Evolutionary conservation across 2,113 vertebrate species (phyloP).

Genomic region (Centropus bengalensis): DNA sequence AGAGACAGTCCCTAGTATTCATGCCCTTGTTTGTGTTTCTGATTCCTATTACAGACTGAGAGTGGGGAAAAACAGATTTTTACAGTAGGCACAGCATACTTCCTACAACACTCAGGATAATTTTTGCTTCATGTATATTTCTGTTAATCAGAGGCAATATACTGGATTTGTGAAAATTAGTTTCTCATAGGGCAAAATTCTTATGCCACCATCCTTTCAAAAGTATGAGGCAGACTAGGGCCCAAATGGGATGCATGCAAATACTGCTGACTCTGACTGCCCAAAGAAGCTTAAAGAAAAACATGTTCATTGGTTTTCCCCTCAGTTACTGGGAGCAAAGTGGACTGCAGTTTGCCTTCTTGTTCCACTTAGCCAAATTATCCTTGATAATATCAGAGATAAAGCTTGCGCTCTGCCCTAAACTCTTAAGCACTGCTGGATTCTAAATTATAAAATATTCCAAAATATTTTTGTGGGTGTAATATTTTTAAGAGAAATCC

Average conservation of each 20-base stretch:
- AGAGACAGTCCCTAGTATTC: neutral
- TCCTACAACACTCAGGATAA: neutral
- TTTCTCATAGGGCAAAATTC: neutral
- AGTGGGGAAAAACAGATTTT: neutral
- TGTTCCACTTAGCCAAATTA: neutral
- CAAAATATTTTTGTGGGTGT: neutral
- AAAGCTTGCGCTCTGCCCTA: neutral
- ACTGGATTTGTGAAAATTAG: neutral
- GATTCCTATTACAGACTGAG: neutral
- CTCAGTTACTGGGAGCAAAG: neutral
- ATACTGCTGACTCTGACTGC: neutral
- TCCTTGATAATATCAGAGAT: neutral
- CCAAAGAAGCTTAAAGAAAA: neutral
- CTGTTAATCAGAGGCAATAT: neutral
- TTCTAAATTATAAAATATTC: neutral
- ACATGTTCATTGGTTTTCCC: neutral
- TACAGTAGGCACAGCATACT: neutral
- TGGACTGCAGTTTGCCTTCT: neutral
- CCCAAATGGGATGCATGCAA: neutral
- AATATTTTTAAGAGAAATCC: neutral
- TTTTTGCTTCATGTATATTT: neutral
- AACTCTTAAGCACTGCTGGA: neutral
- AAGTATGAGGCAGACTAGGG: neutral
- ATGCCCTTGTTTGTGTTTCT: neutral
- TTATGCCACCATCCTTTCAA: neutral